Base-by-base conservation (phyloP, 1,140 invertebrate species). In the Spodoptera litura region DNA sequence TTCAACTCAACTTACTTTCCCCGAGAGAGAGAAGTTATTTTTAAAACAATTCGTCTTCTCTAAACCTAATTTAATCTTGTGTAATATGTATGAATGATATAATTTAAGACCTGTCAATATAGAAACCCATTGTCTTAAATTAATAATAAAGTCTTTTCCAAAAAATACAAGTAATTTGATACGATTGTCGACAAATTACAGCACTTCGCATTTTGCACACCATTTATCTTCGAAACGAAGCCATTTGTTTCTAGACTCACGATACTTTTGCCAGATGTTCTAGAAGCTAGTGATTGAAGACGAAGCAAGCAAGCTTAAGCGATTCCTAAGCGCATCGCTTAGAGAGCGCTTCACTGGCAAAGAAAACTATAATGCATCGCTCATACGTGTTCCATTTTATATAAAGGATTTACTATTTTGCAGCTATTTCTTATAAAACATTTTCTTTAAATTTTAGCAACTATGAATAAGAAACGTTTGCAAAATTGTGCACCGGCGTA, bases 181-280 rank as follows among this genome's bases (percentile, higher is more conserved):
- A 31, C 31, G 31, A 31, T 31, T 2, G 31, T 5, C 4, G 31
- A 31, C 31, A 31, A 31, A 44, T 44, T 44, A 44, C 38, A 44
- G 9, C 38, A 9, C 38, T 6, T 44, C 38, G 52, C 52, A 38
- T 35, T 56, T 59, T 58, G 49, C 15, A 11, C 25, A 51, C 38
- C 55, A 73, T 73, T 31, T 27, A 59, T 73, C 71, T 73, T 73
- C 15, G 2, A 20, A 55, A 49, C 53, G 13, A 9, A 20, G 38
- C 71, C 71, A 73, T 59, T 55, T 73, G 71, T 27, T 35, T 10
- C 9, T 44, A 44, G 38, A 44, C 4, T 66, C 62, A 13, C 59
- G 38, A 49, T 20, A 49, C 62, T 66, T 64, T 64, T 20, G 15
- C 62, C 20, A 49, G 9, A 66, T 25, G 38, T 38, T 49, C 12